Conservation (phyloP, 2,113 vertebrate genomes). For the Ammodytes marinus region DNA sequence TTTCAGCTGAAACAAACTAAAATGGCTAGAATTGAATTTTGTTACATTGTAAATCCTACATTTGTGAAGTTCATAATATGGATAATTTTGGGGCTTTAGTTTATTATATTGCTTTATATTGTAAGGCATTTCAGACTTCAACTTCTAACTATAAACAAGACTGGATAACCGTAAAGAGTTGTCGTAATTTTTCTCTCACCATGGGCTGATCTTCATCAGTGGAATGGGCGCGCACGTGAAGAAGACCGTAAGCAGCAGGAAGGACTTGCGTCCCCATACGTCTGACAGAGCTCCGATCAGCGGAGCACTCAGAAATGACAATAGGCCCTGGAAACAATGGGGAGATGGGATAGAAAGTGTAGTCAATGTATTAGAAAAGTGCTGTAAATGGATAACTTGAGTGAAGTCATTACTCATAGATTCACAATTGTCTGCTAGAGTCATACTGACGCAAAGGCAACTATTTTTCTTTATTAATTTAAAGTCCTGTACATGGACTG, state of each 20-base stretch:
- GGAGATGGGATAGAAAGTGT: not conserved
- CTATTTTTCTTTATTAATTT: not conserved
- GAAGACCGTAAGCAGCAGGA: constrained; percentile 96
- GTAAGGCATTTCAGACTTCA: not conserved
- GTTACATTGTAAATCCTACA: not conserved
- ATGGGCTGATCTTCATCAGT: constrained; percentile 96
- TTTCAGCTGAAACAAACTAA: not conserved
- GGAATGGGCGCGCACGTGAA: constrained; percentile 98
- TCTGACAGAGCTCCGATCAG: constrained; percentile 97
- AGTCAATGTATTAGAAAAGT: not conserved
- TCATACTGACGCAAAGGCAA: no score
- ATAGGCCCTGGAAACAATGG: constrained; percentile 86
- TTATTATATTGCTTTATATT: not conserved
- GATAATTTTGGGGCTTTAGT: not conserved
- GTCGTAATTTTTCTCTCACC: constrained; percentile 83
- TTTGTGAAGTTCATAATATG: not conserved
- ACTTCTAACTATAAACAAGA: not conserved
- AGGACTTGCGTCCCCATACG: constrained; percentile 97
- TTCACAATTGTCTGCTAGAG: not conserved
- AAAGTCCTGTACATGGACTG: not conserved
- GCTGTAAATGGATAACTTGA: constrained; percentile 5
- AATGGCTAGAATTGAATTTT: not conserved
- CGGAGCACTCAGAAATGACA: constrained; percentile 96
- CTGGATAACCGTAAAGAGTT: not conserved
- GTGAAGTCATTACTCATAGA: not conserved